phyloP scores from a whole-genome alignment of 2,888 invertebrate genomes.

The Horisme vitalbata region DNA sequence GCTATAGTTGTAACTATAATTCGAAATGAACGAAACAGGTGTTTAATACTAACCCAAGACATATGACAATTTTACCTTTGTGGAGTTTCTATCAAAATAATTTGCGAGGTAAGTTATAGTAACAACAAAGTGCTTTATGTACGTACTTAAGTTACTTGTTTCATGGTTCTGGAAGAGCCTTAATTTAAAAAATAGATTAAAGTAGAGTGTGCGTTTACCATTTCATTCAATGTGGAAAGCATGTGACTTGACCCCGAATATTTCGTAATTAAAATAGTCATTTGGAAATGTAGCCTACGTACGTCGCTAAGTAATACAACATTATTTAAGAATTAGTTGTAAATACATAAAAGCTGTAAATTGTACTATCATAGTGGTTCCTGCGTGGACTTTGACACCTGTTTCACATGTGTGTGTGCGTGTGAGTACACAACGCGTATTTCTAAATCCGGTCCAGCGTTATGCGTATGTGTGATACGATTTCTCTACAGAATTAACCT shows the following conservation, averaged over 20 bases:
- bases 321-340: conserved; percentile 12
- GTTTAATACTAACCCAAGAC: too few relatives aligned
- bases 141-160: too few relatives aligned
- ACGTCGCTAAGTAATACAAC: too few relatives aligned
- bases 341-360: neutral
- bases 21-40: conserved; percentile 6
- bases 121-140: too few relatives aligned
- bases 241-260: conserved; percentile 37
- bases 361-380: too few relatives aligned
- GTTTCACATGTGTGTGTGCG: conserved; percentile 55
- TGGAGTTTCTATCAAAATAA: neutral
- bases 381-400: conserved; percentile 42
- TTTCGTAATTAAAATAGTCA: neutral
- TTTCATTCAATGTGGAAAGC: conserved; percentile 42
- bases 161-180: too few relatives aligned
- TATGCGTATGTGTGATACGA: conserved; percentile 1
- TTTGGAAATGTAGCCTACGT: neutral
- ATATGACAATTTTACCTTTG: too few relatives aligned
- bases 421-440: conserved; percentile 41
- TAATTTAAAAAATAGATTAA: too few relatives aligned
- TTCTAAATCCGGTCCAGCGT: conserved; percentile 39
- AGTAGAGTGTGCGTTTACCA: too few relatives aligned
- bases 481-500: conserved; percentile 1
- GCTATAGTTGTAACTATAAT: too few relatives aligned
- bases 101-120: neutral